Conservation (phyloP, 2,888 invertebrate species). For the Drepanosiphum platanoidis region DNA sequence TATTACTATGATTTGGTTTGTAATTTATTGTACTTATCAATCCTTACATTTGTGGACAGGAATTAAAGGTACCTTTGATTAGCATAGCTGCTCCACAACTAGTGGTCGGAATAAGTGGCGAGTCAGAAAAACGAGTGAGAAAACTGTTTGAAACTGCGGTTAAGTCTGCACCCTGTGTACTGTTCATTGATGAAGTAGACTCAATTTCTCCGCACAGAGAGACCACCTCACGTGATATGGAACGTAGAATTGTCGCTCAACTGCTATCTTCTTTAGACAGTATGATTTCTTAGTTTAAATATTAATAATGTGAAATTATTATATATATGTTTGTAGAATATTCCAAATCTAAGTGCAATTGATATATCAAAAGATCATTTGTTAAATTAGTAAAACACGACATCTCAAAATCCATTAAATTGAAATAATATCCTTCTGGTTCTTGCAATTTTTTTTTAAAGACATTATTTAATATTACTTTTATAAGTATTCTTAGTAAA, state of each 20-base stretch:
- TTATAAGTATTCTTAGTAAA: too few species aligned
- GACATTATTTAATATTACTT: too few species aligned
- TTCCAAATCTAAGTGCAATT: too few species aligned
- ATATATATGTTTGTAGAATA: too few species aligned
- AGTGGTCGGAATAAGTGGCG: slow-evolving; percentile 93
- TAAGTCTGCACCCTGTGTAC: slow-evolving; percentile 79
- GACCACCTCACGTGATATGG: slow-evolving; percentile 94
- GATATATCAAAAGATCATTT: too few species aligned
- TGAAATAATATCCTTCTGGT: too few species aligned
- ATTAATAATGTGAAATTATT: not conserved
- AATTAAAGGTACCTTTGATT: slow-evolving; percentile 84
- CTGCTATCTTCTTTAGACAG: slow-evolving; percentile 78
- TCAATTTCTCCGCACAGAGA: slow-evolving; percentile 92
- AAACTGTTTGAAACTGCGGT: slow-evolving; percentile 89
- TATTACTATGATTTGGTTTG: slow-evolving; percentile 9
- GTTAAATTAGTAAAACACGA: too few species aligned
- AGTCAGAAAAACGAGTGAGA: slow-evolving; percentile 92
- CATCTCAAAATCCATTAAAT: too few species aligned
- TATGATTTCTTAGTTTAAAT: not conserved
- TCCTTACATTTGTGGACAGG: slow-evolving; percentile 69
- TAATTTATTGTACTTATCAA: not conserved
- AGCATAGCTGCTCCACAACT: slow-evolving; percentile 92
- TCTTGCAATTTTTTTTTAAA: too few species aligned
- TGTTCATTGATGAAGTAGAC: slow-evolving; percentile 97
- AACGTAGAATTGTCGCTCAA: slow-evolving; percentile 93